Conservation (phyloP, 2,888 invertebrate genomes). For the Pomacea canaliculata region DNA sequence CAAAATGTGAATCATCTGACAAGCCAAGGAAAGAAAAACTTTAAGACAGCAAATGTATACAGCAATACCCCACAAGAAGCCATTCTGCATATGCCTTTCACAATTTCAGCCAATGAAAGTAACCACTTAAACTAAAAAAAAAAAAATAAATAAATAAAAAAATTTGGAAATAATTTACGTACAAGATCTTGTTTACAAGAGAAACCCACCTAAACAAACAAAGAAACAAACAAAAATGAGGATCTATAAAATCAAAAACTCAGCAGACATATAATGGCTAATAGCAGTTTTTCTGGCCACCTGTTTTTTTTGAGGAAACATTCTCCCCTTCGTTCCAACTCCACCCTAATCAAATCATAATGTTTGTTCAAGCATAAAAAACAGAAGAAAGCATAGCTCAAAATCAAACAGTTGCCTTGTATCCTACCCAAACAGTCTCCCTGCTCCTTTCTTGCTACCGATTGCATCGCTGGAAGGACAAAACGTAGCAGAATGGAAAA, state of each 20-base stretch:
- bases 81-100: too few species aligned
- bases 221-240: neutral
- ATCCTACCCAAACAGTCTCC: neutral
- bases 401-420: slow-evolving; percentile 11
- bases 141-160: neutral
- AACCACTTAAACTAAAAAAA: slow-evolving; percentile 4
- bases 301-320: too few species aligned
- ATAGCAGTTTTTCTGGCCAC: too few species aligned
- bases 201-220: slow-evolving; percentile 17
- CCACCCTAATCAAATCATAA: slow-evolving; percentile 7
- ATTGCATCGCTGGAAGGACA: slow-evolving; percentile 31
- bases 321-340: neutral
- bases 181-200: slow-evolving; percentile 13
- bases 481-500: slow-evolving; percentile 2
- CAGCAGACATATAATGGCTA: neutral
- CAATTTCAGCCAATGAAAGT: too few species aligned
- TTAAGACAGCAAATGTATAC: too few species aligned
- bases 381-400: neutral
- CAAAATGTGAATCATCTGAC: too few species aligned
- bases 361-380: neutral
- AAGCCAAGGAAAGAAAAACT: too few species aligned
- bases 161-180: slow-evolving; percentile 4
- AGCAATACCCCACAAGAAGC: too few species aligned
- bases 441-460: slow-evolving; percentile 27
- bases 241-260: neutral